Conservation (phyloP, 2,797 vertebrate genomes). For the Psittacula derbiana region DNA sequence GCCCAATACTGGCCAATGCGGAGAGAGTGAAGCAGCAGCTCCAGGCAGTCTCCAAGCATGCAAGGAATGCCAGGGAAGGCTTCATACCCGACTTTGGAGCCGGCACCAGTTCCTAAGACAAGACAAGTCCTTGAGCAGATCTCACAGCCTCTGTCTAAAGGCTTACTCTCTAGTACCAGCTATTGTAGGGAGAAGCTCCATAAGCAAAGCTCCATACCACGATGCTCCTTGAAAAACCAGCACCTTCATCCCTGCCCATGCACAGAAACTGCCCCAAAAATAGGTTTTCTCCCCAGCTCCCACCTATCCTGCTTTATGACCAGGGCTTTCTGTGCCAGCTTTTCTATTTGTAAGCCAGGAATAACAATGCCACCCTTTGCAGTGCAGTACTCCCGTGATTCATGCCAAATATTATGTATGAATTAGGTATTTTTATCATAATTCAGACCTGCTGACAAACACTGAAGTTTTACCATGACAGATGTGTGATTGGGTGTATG, state of each 20-base stretch:
- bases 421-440: neutral
- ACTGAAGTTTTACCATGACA: neutral
- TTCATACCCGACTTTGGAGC: neutral
- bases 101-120: neutral
- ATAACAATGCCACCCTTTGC: neutral
- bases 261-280: neutral
- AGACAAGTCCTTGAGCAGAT: neutral
- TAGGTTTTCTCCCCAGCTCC: neutral
- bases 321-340: neutral
- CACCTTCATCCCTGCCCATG: neutral
- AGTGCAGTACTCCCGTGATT: neutral
- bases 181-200: neutral
- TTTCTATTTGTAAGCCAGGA: neutral
- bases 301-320: neutral
- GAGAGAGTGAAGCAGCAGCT: neutral
- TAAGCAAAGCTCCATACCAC: neutral
- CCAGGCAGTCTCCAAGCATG: neutral
- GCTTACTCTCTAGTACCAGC: neutral
- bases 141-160: accelerated
- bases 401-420: neutral
- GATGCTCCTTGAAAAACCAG: neutral
- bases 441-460: slow-evolving; percentile 43
- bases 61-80: neutral
- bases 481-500: neutral
- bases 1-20: neutral